Evolutionary conservation across 2,113 vertebrate species (phyloP).

Genomic region (Casuarius casuarius): DNA sequence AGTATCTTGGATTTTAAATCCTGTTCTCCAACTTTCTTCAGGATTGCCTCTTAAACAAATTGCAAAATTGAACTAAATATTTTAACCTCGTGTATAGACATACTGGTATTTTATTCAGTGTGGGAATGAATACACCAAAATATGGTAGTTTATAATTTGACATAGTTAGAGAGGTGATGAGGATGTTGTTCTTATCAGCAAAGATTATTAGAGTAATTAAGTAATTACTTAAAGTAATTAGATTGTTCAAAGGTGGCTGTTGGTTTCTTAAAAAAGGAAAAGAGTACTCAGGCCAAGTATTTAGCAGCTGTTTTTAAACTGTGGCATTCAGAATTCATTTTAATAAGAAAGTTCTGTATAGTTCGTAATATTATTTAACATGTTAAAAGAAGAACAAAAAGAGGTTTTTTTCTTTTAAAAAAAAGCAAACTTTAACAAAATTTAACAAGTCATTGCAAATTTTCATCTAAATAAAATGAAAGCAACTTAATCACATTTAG

Average conservation of each 20-base stretch:
- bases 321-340: background rate
- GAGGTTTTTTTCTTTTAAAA: background rate
- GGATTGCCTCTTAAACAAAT: conserved; percentile 46
- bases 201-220: conserved; percentile 15
- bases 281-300: background rate
- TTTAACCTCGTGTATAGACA: background rate
- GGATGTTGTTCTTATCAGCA: background rate
- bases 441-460: conserved; percentile 21
- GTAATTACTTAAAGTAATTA: background rate
- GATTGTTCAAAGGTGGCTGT: background rate
- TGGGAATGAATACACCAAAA: background rate
- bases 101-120: background rate
- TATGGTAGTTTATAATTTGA: background rate
- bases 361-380: background rate
- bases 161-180: background rate
- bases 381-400: background rate
- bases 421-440: background rate
- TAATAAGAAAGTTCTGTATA: background rate
- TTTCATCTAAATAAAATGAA: background rate
- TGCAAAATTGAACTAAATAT: conserved; percentile 34
- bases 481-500: background rate
- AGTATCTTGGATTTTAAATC: conserved; percentile 43
- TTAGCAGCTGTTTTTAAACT: background rate
- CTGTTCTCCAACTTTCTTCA: background rate
- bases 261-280: background rate